Conservation (phyloP, 1,140 invertebrate species). For the Alviniconcha marisindica region DNA sequence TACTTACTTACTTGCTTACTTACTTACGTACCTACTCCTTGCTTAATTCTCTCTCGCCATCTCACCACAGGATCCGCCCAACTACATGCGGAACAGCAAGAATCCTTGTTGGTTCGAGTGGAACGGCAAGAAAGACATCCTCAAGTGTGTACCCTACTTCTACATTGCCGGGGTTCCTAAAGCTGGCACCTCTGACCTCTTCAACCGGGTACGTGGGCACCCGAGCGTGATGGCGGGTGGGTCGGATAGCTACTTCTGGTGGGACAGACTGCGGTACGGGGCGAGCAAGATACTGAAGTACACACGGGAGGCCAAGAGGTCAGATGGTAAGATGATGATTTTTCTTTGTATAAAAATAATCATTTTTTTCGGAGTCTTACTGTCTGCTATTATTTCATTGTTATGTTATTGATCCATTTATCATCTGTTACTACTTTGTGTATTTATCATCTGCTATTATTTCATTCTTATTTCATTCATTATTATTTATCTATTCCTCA, state of each 20-base stretch:
- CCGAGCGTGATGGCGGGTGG: constrained; percentile 52
- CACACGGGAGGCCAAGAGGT: background rate
- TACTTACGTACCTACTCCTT: background rate
- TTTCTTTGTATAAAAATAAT: no score
- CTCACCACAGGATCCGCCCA: constrained; percentile 16
- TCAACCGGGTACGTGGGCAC: constrained; percentile 52
- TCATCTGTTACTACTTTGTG: no score
- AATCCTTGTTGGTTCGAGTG: constrained; percentile 64
- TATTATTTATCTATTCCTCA: no score
- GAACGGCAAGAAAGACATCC: constrained; percentile 26
- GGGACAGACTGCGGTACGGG: constrained; percentile 29
- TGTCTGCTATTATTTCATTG: no score
- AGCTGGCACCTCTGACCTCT: constrained; percentile 61
- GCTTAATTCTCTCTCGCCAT: background rate
- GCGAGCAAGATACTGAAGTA: constrained; percentile 10
- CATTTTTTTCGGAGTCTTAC: no score
- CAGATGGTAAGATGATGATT: constrained; percentile 10
- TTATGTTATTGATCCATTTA: no score
- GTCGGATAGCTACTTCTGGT: constrained; percentile 74
- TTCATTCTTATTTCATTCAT: no score
- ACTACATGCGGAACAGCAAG: constrained; percentile 47
- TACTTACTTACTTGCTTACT: background rate
- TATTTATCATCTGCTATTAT: no score
- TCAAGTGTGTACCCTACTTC: constrained; percentile 63
- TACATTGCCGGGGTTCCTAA: constrained; percentile 61